Evolutionary conservation across 2,797 vertebrate genomes (phyloP), one percentile per base, ranked within the genome.

Genomic region (Thalassophryne amazonica): DNA sequence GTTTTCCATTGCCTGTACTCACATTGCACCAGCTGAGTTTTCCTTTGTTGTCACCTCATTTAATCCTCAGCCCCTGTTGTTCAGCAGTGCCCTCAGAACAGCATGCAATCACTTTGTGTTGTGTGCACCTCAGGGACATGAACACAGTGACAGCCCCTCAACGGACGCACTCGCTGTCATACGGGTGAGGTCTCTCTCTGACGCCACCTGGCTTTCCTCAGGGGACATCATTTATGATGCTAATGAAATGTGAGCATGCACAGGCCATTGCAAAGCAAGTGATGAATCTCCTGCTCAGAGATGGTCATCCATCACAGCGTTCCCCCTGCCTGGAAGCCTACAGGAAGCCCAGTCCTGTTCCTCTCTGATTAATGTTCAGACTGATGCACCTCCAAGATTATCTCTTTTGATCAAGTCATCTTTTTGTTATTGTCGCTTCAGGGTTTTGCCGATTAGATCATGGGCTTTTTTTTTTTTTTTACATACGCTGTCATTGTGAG

Each of bases 161-260:
- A 57, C 27, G 54, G 63, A 30, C 33, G 18, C 33, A 55, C 42
- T 58, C 2, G 13, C 40, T 52, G 63, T 78, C 69, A 60, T 43
- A 4, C 31, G 58, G 63, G 55, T 51, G 67, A 73, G 60, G 71
- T 69, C 59, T 73, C 51, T 69, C 61, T 80, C 66, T 66, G 53
- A 48, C 56, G 71, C 64, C 75, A 81, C 77, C 78, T 70, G 69
- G 52, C 58, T 59, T 60, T 67, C 61, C 63, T 66, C 46, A 2
- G 25, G 74, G 75, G 58, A 69, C 31, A 11, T 85, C 60, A 84
- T 85, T 82, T 78, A 86, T 78, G 80, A 85, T 76, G 73, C 65
- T 86, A 85, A 86, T 81, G 72, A 86, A 83, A 82, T 69, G 73
- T 69, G 71, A 78, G 68, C 64, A 64, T 69, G 75, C 54, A 58